Evolutionary conservation across 2,888 invertebrate species (phyloP).

Genomic region (Octodonta nipae): DNA sequence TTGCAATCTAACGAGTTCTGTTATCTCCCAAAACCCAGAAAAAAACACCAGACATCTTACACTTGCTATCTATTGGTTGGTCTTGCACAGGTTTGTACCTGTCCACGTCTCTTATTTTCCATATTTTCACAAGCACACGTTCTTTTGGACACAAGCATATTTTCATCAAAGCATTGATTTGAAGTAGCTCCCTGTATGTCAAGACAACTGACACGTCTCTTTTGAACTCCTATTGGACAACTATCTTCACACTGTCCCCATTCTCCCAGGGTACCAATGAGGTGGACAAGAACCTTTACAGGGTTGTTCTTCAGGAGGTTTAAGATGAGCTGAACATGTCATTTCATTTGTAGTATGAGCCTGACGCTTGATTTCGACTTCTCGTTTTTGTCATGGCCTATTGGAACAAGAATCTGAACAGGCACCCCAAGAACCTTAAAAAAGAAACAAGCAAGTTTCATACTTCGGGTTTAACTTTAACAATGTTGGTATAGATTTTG

Average conservation of each 20-base stretch:
- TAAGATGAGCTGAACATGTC: slow-evolving; percentile 44
- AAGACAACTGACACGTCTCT: slow-evolving; percentile 32
- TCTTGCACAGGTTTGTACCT: slow-evolving; percentile 29
- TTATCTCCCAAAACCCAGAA: too few relatives aligned
- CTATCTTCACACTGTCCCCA: slow-evolving; percentile 41
- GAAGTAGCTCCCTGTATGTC: slow-evolving; percentile 26
- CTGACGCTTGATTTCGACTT: slow-evolving; percentile 43
- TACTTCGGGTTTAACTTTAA: too few relatives aligned
- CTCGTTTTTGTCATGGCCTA: slow-evolving; percentile 47
- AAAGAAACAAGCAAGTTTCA: too few relatives aligned
- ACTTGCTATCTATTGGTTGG: slow-evolving; percentile 33
- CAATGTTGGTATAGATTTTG: background rate
- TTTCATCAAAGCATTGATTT: slow-evolving; percentile 40
- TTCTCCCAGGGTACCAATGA: slow-evolving; percentile 63
- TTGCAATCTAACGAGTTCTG: too few relatives aligned
- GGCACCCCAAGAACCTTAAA: slow-evolving; percentile 48
- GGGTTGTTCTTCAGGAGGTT: slow-evolving; percentile 50
- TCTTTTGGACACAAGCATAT: slow-evolving; percentile 44
- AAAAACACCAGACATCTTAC: too few relatives aligned
- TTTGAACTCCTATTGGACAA: slow-evolving; percentile 29
- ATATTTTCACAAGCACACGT: slow-evolving; percentile 32
- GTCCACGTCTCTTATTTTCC: slow-evolving; percentile 20
- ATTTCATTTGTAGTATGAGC: slow-evolving; percentile 42
- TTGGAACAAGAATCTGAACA: slow-evolving; percentile 46
- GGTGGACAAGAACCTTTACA: slow-evolving; percentile 53